These are phyloP conservation scores for Eudasyphora cyanicolor DNA, from an alignment of 2,888 invertebrate genomes.

Conservation along the genomic window DNA sequence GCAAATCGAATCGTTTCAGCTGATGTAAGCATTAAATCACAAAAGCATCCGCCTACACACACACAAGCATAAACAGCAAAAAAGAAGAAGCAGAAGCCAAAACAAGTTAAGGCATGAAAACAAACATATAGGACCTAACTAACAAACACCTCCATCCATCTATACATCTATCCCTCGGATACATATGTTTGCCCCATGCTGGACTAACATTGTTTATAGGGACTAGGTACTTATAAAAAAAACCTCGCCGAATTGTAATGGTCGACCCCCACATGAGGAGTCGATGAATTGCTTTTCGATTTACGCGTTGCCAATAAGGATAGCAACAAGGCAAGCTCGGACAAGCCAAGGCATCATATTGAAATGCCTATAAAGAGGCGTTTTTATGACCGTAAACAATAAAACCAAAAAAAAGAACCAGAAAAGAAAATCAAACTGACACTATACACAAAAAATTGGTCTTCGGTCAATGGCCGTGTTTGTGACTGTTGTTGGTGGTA, in stretches of 20 bases:
- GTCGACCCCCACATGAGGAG: slow-evolving; percentile 39
- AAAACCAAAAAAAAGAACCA: neutral
- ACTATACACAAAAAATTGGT: slow-evolving; percentile 4
- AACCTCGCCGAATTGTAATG: slow-evolving; percentile 18
- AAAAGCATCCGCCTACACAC: slow-evolving; percentile 30
- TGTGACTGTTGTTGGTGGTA: too few species aligned
- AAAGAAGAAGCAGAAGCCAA: neutral
- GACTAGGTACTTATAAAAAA: too few species aligned
- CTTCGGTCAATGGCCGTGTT: slow-evolving; percentile 46
- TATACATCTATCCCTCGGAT: slow-evolving; percentile 25
- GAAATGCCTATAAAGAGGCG: slow-evolving; percentile 42
- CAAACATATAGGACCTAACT: neutral
- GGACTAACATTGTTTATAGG: too few species aligned
- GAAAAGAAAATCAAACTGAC: neutral
- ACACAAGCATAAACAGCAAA: slow-evolving; percentile 22
- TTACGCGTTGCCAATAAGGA: slow-evolving; percentile 47
- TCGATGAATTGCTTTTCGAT: slow-evolving; percentile 33
- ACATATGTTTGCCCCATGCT: slow-evolving; percentile 36
- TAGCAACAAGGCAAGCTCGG: neutral
- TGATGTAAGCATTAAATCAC: slow-evolving; percentile 58
- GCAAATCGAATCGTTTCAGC: slow-evolving; percentile 53
- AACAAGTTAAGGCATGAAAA: neutral
- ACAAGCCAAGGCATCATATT: slow-evolving; percentile 29
- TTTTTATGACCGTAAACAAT: slow-evolving; percentile 38
- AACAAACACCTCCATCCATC: slow-evolving; percentile 27